Evolutionary conservation across 2,113 vertebrate genomes (phyloP).

Genomic region (Paracanthobrama guichenoti): DNA sequence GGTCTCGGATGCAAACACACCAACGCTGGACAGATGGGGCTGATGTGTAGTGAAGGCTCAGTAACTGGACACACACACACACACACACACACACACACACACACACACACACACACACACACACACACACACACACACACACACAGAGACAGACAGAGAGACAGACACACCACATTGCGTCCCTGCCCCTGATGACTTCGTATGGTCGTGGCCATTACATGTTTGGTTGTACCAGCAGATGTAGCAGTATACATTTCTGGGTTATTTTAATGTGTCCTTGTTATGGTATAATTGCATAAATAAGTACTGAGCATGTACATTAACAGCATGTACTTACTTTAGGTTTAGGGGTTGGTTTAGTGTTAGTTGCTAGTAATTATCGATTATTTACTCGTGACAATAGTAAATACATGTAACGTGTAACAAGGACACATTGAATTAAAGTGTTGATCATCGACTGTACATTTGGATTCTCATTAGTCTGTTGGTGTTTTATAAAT

Average conservation of each 20-base stretch:
- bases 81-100: conserved; percentile 12
- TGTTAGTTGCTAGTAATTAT: neutral
- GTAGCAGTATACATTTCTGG: neutral
- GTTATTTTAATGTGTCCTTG: neutral
- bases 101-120: neutral
- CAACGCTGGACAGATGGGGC: conserved; percentile 31
- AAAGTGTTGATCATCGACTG: neutral
- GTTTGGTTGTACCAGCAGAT: neutral
- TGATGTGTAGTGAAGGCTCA: conserved; percentile 25
- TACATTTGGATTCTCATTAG: neutral
- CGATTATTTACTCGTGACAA: neutral
- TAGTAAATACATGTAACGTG: neutral
- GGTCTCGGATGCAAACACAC: conserved; percentile 16
- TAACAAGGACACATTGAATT: neutral
- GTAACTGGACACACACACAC: neutral
- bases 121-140: conserved; percentile 8
- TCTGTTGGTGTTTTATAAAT: neutral
- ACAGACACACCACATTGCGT: neutral
- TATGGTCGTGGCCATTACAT: neutral
- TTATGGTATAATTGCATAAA: neutral
- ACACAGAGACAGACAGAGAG: too few species aligned
- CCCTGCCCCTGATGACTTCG: conserved; percentile 47
- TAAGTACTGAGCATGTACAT: neutral
- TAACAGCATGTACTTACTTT: neutral
- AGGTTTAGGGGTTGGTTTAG: neutral